These are phyloP conservation scores for Characodon lateralis DNA, from an alignment of 2,797 vertebrate genomes.

Conservation along the genomic window DNA sequence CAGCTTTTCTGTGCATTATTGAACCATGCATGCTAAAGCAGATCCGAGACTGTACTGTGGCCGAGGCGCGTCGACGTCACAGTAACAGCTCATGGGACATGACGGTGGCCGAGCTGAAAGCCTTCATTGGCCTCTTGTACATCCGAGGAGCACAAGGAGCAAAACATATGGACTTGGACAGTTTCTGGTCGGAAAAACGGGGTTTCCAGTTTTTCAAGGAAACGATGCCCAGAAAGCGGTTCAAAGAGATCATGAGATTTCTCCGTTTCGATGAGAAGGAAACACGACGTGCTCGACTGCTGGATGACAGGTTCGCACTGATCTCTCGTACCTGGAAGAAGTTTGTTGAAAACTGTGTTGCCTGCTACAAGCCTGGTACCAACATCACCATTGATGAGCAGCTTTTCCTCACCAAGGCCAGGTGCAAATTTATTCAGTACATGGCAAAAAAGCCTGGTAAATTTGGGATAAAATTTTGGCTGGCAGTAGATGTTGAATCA, in stretches of 20 bases:
- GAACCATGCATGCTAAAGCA: not conserved
- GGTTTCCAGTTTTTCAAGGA: not conserved
- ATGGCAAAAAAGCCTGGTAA: not conserved
- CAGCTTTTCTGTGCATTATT: not conserved
- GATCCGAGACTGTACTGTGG: not conserved
- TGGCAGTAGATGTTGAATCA: not conserved
- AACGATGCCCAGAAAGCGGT: not conserved
- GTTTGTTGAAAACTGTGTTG: not conserved
- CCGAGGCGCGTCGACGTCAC: not conserved
- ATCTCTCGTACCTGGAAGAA: not conserved
- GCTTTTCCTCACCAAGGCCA: not conserved
- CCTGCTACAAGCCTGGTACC: not conserved
- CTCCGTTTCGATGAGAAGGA: not conserved
- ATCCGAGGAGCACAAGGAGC: not conserved
- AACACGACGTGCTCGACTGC: not conserved
- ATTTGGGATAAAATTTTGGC: not conserved
- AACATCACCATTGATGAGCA: not conserved
- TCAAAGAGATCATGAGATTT: not conserved
- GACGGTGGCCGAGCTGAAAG: not conserved
- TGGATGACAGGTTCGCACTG: not conserved
- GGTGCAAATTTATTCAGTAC: not conserved
- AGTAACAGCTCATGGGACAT: not conserved
- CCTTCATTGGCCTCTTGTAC: not conserved
- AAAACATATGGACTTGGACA: not conserved
- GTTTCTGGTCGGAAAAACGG: not conserved